These are phyloP conservation scores for Mycteria americana DNA, from an alignment of 2,797 vertebrate genomes.

Conservation along the genomic window DNA sequence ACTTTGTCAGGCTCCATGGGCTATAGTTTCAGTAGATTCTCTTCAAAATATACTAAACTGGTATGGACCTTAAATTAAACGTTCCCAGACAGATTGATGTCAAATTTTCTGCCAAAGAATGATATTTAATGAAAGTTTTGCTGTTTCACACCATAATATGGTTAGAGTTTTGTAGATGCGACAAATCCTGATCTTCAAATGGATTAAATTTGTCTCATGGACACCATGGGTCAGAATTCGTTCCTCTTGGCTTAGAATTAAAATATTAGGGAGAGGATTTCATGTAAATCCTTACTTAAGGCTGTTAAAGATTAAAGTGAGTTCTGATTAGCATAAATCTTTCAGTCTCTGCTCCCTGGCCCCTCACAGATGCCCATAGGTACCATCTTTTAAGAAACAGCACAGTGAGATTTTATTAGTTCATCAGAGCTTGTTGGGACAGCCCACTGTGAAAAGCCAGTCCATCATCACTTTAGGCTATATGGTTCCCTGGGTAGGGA, in stretches of 20 bases:
- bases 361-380: background rate
- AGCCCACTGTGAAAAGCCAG: background rate
- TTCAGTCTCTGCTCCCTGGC: background rate
- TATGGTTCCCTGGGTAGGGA: background rate
- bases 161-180: background rate
- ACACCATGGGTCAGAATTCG: background rate
- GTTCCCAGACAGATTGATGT: background rate
- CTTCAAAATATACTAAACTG: background rate
- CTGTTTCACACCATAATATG: background rate
- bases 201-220: background rate
- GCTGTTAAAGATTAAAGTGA: background rate
- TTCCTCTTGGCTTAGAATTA: background rate
- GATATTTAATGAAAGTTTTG: background rate
- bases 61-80: background rate
- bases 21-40: background rate
- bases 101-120: background rate
- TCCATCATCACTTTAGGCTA: background rate
- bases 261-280: background rate
- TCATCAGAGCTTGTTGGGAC: background rate
- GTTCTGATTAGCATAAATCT: background rate
- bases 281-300: background rate
- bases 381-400: background rate
- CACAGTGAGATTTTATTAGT: background rate
- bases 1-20: background rate
- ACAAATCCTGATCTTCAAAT: background rate